These are phyloP conservation scores for Anthrax anthrax DNA, from an alignment of 2,888 invertebrate genomes.

Conservation along the genomic window DNA sequence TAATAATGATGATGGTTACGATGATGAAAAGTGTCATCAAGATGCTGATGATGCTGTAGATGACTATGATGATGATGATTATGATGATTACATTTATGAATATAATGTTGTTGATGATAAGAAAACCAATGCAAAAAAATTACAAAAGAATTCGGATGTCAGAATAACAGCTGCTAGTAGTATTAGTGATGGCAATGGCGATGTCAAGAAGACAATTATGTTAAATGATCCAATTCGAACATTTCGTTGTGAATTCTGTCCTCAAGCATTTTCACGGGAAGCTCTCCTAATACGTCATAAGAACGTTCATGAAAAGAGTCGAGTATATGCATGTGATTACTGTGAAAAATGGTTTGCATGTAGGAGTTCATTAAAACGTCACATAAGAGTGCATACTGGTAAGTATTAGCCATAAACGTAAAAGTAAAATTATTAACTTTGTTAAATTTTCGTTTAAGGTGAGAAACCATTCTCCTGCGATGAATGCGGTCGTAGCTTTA, in stretches of 20 bases:
- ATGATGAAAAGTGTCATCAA: too few species aligned
- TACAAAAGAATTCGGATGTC: too few species aligned
- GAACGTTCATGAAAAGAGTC: slow-evolving; percentile 44
- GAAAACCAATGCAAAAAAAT: too few species aligned
- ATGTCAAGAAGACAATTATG: slow-evolving; percentile 3
- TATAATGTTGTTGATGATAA: too few species aligned
- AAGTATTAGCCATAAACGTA: too few species aligned
- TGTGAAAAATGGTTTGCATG: slow-evolving; percentile 56
- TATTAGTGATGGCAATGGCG: too few species aligned
- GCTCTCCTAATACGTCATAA: slow-evolving; percentile 46
- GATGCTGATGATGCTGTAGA: background rate
- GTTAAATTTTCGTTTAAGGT: slow-evolving; percentile 11
- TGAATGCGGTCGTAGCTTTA: slow-evolving; percentile 47
- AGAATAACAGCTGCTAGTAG: too few species aligned
- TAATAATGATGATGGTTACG: too few species aligned
- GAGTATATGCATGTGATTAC: slow-evolving; percentile 38
- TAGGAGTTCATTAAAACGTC: slow-evolving; percentile 49
- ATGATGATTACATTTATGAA: too few species aligned
- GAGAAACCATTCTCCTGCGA: slow-evolving; percentile 39
- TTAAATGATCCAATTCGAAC: background rate
- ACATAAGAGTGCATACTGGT: slow-evolving; percentile 54
- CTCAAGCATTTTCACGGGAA: slow-evolving; percentile 45
- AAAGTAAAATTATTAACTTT: background rate
- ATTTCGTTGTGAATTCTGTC: slow-evolving; percentile 41
- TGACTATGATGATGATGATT: too few species aligned